Evolutionary conservation across 2,113 vertebrate species (phyloP).

Genomic region (Astatoreochromis straeleni): DNA sequence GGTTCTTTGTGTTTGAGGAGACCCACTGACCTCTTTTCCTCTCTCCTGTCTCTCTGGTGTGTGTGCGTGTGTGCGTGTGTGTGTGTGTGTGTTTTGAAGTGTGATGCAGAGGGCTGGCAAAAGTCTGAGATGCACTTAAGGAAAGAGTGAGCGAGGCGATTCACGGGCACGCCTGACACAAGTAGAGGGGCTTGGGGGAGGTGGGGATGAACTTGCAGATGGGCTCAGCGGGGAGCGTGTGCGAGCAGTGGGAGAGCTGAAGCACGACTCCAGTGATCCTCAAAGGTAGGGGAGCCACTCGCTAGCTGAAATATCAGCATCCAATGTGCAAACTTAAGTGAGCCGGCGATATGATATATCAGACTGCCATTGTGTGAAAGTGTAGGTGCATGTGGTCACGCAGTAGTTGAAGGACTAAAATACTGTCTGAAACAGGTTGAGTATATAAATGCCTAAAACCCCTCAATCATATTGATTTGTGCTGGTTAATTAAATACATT

Average conservation of each 20-base stretch:
- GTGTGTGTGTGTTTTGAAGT: conserved; percentile 13
- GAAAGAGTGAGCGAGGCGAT: conserved; percentile 33
- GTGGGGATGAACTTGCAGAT: conserved; percentile 45
- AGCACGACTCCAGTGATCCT: conserved; percentile 18
- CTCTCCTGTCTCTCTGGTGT: not conserved
- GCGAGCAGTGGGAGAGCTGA: conserved; percentile 30
- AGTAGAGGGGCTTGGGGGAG: not conserved
- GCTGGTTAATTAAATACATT: not conserved
- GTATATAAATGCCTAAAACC: not conserved
- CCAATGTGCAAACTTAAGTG: conserved; percentile 24
- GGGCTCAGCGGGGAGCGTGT: conserved; percentile 29
- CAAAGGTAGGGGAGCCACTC: conserved; percentile 30
- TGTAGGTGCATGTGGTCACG: not conserved
- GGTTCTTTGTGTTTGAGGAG: conserved; percentile 47
- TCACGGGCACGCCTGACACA: conserved; percentile 47
- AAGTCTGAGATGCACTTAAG: conserved; percentile 35
- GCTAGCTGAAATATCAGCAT: conserved; percentile 16
- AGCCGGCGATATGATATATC: not conserved
- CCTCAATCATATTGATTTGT: not conserved
- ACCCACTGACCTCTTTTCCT: conserved; percentile 39
- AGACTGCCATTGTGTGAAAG: not conserved
- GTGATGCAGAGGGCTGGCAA: conserved; percentile 12
- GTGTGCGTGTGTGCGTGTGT: not conserved
- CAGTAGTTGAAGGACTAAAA: not conserved
- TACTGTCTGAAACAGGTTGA: not conserved